phyloP scores from a whole-genome alignment of 2,797 vertebrate species.

The Okamejei kenojei region DNA sequence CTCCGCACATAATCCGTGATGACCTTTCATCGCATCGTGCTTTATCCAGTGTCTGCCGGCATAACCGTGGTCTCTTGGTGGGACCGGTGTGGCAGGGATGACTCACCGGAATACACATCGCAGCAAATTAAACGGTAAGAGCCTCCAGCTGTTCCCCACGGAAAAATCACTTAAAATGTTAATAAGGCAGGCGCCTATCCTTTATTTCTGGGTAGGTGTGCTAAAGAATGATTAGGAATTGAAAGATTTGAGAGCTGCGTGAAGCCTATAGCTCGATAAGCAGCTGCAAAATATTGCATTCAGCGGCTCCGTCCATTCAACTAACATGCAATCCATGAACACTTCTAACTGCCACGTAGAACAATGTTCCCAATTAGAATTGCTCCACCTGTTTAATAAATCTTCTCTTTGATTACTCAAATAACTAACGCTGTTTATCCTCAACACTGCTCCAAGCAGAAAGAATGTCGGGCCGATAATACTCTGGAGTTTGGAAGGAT shows the following conservation, averaged over 20 bases:
- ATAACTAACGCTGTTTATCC: background rate
- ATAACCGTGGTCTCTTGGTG: background rate
- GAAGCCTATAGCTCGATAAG: background rate
- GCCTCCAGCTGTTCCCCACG: background rate
- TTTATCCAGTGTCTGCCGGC: background rate
- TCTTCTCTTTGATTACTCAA: background rate
- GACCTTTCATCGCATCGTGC: background rate
- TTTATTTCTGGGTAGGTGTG: slow-evolving; percentile 3
- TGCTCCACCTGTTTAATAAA: background rate
- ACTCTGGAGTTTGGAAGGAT: no score
- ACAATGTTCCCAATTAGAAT: background rate
- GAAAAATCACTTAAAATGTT: slow-evolving; percentile 1
- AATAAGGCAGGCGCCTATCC: background rate
- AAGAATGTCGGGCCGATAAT: background rate
- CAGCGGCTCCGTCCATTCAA: background rate
- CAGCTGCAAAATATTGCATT: background rate
- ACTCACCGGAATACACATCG: background rate
- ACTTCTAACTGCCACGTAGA: background rate
- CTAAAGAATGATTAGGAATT: background rate
- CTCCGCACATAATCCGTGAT: background rate
- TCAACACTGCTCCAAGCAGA: background rate
- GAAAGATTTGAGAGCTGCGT: background rate
- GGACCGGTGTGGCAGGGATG: background rate
- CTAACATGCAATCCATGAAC: background rate
- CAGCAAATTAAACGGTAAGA: background rate